phyloP scores from a whole-genome alignment of 2,113 vertebrate genomes.

The Cichladusa arquata region DNA sequence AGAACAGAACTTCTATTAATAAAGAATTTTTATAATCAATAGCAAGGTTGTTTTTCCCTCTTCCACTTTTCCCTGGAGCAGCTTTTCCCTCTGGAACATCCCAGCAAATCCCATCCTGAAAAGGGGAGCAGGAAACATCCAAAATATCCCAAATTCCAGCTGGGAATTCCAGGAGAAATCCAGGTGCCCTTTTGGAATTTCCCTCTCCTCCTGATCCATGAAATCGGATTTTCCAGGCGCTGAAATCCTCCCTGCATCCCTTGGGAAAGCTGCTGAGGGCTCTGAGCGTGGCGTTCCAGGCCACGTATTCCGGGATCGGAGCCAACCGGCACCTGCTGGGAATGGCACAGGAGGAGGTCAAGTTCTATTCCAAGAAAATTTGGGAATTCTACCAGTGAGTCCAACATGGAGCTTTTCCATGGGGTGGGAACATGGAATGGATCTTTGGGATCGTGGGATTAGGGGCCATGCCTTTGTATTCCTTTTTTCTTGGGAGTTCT shows the following conservation, averaged over 20 bases:
- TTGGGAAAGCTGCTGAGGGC: constrained; percentile 71
- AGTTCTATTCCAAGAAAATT: constrained; percentile 67
- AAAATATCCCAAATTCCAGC: background rate
- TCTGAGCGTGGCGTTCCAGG: constrained; percentile 71
- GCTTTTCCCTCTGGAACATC: background rate
- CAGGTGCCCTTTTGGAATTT: background rate
- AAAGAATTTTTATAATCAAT: background rate
- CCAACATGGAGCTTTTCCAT: fast-evolving
- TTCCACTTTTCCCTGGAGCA: too few relatives aligned
- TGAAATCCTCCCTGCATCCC: constrained; percentile 68
- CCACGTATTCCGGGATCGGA: constrained; percentile 67
- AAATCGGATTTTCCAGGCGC: constrained; percentile 34
- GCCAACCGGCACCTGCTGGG: constrained; percentile 75
- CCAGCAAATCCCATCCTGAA: background rate
- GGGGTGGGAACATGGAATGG: fast-evolving
- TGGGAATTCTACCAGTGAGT: constrained; percentile 76
- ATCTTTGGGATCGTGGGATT: fast-evolving
- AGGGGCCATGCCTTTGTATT: fast-evolving
- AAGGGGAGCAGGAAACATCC: background rate
- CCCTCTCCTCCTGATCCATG: too few relatives aligned
- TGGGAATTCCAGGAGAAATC: background rate
- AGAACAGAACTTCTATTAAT: background rate
- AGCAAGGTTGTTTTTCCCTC: background rate
- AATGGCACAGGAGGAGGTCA: constrained; percentile 79
- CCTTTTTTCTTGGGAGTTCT: too few relatives aligned